Conservation (phyloP, 2,888 invertebrate species). For the Catocala nupta region DNA sequence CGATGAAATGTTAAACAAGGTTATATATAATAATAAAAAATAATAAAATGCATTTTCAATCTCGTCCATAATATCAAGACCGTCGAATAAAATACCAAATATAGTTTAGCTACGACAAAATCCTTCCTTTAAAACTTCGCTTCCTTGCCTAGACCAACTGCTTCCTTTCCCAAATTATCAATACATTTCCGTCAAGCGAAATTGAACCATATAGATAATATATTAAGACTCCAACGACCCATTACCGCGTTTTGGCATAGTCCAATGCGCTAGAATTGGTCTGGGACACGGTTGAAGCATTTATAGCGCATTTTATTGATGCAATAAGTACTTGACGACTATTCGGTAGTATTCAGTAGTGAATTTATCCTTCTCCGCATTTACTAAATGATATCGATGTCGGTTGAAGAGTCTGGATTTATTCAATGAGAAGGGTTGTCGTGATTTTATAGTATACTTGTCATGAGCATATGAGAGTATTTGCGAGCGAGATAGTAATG, state of each 20-base stretch:
- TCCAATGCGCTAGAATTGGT: constrained; percentile 59
- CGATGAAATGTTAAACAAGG: background rate
- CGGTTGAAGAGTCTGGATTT: constrained; percentile 21
- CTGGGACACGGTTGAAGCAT: constrained; percentile 67
- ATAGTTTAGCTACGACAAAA: constrained; percentile 55
- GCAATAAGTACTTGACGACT: constrained; percentile 74
- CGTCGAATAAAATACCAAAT: constrained; percentile 26
- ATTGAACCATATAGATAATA: constrained; percentile 23
- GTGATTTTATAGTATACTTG: background rate
- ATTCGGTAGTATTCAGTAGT: constrained; percentile 53
- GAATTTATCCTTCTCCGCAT: constrained; percentile 32
- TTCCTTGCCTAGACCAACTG: constrained; percentile 57
- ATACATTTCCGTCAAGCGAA: constrained; percentile 21
- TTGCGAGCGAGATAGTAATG: too few relatives aligned
- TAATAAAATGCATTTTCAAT: background rate
- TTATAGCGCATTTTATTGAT: constrained; percentile 77
- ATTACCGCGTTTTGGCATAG: constrained; percentile 22
- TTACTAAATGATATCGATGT: constrained; percentile 30
- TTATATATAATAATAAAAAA: too few relatives aligned
- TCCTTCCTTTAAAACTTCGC: constrained; percentile 54
- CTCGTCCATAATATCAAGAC: background rate
- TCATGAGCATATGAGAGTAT: too few relatives aligned
- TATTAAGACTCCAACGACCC: background rate
- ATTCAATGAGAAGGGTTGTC: constrained; percentile 3
- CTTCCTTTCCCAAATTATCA: constrained; percentile 38